Evolutionary conservation across 1,140 invertebrate species (phyloP).

Genomic region (Holotrichia oblita): DNA sequence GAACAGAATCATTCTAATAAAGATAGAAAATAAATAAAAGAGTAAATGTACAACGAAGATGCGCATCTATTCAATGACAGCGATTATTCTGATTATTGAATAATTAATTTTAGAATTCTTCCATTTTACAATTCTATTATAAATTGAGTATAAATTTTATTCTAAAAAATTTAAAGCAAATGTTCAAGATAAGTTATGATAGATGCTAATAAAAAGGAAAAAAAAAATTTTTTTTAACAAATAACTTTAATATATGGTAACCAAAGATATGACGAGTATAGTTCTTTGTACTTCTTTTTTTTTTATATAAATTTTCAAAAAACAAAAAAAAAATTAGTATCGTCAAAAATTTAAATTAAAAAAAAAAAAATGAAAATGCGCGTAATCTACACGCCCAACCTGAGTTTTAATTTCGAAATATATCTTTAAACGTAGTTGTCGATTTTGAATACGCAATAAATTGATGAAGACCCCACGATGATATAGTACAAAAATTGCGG

Average conservation of each 20-base stretch:
- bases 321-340: background rate
- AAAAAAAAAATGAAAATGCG: background rate
- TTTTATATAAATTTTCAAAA: background rate
- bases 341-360: background rate
- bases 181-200: background rate
- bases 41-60: constrained; percentile 26
- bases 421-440: too few relatives aligned
- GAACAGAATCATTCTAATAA: background rate
- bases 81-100: background rate
- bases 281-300: constrained; percentile 26
- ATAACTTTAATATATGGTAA: constrained; percentile 29
- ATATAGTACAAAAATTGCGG: background rate
- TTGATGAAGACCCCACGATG: too few relatives aligned
- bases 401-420: background rate
- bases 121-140: background rate
- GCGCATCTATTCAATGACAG: background rate
- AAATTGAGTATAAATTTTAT: constrained; percentile 10
- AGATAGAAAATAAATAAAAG: constrained; percentile 26
- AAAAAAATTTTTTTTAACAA: too few relatives aligned
- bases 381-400: background rate
- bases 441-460: constrained; percentile 20
- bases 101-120: background rate
- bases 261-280: constrained; percentile 4
- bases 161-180: background rate
- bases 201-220: background rate